Conservation (phyloP, 92 coral and sea anemone species). For the Zoanthus solanderi region DNA sequence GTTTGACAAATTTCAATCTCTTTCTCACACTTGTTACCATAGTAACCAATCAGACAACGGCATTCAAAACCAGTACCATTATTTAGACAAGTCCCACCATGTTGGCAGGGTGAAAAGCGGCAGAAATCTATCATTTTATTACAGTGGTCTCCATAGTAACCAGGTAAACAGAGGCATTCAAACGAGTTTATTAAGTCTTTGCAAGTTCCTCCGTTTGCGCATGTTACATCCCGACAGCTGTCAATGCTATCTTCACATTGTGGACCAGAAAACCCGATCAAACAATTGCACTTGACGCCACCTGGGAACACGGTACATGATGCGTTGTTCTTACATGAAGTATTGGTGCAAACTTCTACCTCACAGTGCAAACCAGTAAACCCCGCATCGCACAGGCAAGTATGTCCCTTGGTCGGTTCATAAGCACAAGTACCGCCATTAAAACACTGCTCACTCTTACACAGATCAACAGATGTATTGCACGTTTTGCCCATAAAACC, state of each 20-base stretch:
- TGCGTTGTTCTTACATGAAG: slow-evolving; percentile 55
- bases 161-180: slow-evolving; percentile 67
- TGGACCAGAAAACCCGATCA: slow-evolving; percentile 52
- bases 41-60: slow-evolving; percentile 63
- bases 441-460: slow-evolving; percentile 51
- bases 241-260: slow-evolving; percentile 51
- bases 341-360: slow-evolving; percentile 16
- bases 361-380: slow-evolving; percentile 68
- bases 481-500: slow-evolving; percentile 71
- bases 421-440: slow-evolving; percentile 57
- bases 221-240: slow-evolving; percentile 55
- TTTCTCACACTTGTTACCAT: slow-evolving; percentile 70
- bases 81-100: slow-evolving; percentile 74
- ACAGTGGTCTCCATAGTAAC: slow-evolving; percentile 80
- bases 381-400: slow-evolving; percentile 56
- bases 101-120: slow-evolving; percentile 72
- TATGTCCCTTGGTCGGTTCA: slow-evolving; percentile 46
- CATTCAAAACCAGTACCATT: slow-evolving; percentile 64
- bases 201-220: slow-evolving; percentile 78
- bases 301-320: slow-evolving; percentile 50
- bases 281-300: slow-evolving; percentile 64
- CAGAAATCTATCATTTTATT: slow-evolving; percentile 70
- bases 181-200: slow-evolving; percentile 50
- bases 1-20: slow-evolving; percentile 82
- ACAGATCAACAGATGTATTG: slow-evolving; percentile 59